Evolutionary conservation across 2,888 invertebrate species (phyloP).

Genomic region (Melieria omissa): DNA sequence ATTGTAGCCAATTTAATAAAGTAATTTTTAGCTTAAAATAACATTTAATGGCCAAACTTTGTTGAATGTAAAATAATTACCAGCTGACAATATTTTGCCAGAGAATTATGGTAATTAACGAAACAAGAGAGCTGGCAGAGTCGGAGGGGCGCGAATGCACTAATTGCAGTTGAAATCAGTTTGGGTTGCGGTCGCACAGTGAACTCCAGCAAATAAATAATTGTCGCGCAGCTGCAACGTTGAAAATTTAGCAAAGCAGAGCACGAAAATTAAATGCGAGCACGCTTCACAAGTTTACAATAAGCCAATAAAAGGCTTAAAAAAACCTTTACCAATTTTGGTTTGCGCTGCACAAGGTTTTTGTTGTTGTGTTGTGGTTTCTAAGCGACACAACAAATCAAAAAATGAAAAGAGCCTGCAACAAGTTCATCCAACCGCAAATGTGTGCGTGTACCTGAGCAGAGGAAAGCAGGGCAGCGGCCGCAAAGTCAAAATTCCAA

Average conservation of each 20-base stretch:
- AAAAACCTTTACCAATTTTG: conserved; percentile 1
- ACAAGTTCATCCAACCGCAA: conserved; percentile 37
- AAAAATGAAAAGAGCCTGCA: conserved; percentile 9
- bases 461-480: background rate
- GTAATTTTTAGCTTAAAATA: too few species aligned
- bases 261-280: conserved; percentile 2
- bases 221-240: background rate
- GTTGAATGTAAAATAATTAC: too few species aligned
- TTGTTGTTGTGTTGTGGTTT: background rate
- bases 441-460: conserved; percentile 7
- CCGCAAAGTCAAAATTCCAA: background rate
- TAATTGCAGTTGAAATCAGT: too few species aligned
- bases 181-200: too few species aligned
- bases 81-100: too few species aligned
- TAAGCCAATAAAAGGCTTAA: background rate
- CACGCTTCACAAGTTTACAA: conserved; percentile 24
- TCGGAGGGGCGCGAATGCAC: too few species aligned
- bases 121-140: too few species aligned
- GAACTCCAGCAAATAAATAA: too few species aligned
- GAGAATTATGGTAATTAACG: too few species aligned
- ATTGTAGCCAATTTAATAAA: too few species aligned
- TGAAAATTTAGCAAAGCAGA: background rate
- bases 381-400: background rate
- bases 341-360: conserved; percentile 2
- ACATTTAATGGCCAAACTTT: too few species aligned